Percentiles rank a stretch among this genome's conserved stretches.
Evolutionary conservation across 2,113 vertebrate genomes (phyloP).

Genomic region (Spizaetus ornatus): DNA sequence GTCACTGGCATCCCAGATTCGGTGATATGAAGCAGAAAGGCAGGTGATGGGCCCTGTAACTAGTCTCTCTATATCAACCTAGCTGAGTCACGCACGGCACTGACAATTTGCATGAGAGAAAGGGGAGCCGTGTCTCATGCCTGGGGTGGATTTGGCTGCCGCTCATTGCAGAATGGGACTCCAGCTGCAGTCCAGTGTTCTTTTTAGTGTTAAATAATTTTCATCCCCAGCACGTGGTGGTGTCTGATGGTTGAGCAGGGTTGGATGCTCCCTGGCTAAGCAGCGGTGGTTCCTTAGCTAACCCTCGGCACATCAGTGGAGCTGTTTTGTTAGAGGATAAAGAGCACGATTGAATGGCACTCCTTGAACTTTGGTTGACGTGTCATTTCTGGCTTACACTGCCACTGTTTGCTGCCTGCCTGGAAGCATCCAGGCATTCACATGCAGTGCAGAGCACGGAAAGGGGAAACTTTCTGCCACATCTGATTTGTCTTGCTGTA

Average conservation of each 20-base stretch:
- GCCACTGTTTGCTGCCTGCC: background rate
- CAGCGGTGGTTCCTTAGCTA: background rate
- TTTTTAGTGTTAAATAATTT: background rate
- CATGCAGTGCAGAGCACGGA: background rate
- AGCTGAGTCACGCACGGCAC: background rate
- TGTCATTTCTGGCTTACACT: background rate
- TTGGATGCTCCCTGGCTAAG: background rate
- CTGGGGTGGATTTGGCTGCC: background rate
- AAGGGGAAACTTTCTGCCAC: background rate
- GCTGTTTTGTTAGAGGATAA: background rate
- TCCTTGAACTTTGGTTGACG: background rate
- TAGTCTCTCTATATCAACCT: background rate
- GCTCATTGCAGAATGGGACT: background rate
- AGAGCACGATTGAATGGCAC: background rate
- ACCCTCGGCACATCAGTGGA: background rate
- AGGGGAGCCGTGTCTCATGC: background rate
- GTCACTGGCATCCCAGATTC: background rate
- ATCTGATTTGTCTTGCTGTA: background rate
- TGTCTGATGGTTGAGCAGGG: background rate
- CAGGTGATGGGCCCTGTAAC: background rate
- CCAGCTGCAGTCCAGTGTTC: background rate
- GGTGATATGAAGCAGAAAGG: background rate
- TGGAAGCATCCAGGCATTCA: background rate
- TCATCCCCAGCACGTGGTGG: background rate
- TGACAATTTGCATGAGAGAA: background rate